Evolutionary conservation across 2,888 invertebrate genomes (phyloP), one percentile per base, ranked within the genome.

Genomic region (Phytoseiulus persimilis): DNA sequence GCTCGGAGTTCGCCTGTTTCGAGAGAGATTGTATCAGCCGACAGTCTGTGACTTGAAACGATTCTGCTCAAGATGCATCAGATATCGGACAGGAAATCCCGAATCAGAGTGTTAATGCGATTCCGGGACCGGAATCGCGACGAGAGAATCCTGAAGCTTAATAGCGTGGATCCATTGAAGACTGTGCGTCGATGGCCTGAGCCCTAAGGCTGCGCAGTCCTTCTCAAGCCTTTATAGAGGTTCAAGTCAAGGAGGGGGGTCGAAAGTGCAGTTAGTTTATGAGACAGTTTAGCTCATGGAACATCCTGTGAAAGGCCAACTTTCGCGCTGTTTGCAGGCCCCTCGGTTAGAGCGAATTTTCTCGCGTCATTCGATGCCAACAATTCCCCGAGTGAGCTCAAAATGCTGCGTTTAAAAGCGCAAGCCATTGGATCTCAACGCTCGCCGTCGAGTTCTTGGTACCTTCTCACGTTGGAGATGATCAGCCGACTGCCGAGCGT

Each of bases 381-480:
- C 2, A 65, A 2, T 2, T 28, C 2, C 18, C 28, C 14, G 14
- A 14, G 46, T 46, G 14, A 28, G 65, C 14, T 18, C 65, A 65
- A 31, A 23, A 84, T 14, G 87, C n/a, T 87, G 87, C 87, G 87
- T 87, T 87, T 31, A 14, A 87, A 32, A 87, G 87, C 45, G 87
- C 87, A 87, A n/a, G 32, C 23, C n/a, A 23, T 84, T 31, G 14
- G 23, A 23, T 87, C 39, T 11, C 31, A 87, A 0, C 28, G n/a
- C 33, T n/a, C n/a, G n/a, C n/a, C n/a, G n/a, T n/a, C n/a, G n/a
- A n/a, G 28, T 32, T 87, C 31, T 23, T 87, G 28, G 87, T 96
- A 98, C 97, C 97, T 98, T 98, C 95, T 98, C 98, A 95, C 98
- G 98, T 94, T 96, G 95, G 94, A 98, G 95, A 94, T 98, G 97